Evolutionary conservation across 2,113 vertebrate species (phyloP).

Genomic region (Pseudopipra pipra): DNA sequence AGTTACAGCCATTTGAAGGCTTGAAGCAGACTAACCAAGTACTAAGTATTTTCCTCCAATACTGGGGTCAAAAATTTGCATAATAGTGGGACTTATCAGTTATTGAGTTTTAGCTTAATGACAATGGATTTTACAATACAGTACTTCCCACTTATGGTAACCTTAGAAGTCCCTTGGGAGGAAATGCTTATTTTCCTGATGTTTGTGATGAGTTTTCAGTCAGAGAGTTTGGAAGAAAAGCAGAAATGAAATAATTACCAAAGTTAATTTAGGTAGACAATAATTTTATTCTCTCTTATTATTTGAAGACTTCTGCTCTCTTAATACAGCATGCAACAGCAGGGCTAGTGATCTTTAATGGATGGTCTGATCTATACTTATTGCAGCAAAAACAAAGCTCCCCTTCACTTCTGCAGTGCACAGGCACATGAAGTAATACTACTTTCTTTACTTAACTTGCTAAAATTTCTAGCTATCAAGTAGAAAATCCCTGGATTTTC

Average conservation of each 20-base stretch:
- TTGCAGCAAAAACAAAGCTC: background rate
- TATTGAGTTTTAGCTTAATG: background rate
- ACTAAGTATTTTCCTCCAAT: background rate
- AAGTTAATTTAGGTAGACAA: background rate
- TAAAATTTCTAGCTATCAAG: background rate
- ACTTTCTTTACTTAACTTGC: background rate
- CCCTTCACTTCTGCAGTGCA: background rate
- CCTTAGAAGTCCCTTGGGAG: background rate
- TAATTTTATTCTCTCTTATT: background rate
- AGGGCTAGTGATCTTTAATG: background rate
- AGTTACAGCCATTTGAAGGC: background rate
- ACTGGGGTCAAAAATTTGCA: background rate
- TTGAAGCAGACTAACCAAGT: background rate
- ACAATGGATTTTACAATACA: background rate
- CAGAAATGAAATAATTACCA: background rate
- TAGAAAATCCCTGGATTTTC: background rate
- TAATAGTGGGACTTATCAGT: background rate
- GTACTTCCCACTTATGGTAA: background rate
- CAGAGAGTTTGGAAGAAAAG: background rate
- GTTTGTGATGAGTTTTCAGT: background rate
- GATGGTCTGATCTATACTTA: background rate
- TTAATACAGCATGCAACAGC: background rate
- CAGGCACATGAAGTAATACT: background rate
- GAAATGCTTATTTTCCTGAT: background rate
- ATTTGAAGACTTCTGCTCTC: background rate